A percentile compares a stretch with the other conserved stretches of the same genome.
Evolutionary conservation across 2,797 vertebrate species (phyloP).

Genomic region (Parambassis ranga): DNA sequence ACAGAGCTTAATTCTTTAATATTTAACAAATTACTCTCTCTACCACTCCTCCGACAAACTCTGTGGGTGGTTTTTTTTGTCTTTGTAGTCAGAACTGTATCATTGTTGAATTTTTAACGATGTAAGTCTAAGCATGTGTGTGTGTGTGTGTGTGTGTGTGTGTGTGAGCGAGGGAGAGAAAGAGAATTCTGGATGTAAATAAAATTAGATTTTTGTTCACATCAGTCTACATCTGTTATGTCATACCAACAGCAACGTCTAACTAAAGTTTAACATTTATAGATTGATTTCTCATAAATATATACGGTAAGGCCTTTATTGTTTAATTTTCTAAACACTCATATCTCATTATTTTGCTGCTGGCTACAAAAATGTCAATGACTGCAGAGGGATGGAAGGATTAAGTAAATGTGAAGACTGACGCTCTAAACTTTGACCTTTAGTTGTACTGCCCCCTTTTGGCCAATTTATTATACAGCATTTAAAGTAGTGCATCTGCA

Average conservation of each 20-base stretch:
- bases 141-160: too few relatives aligned
- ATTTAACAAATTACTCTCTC: too few relatives aligned
- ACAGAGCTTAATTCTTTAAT: too few relatives aligned
- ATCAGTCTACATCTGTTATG: not conserved
- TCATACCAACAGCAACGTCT: not conserved
- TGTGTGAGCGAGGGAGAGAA: too few relatives aligned
- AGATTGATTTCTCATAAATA: too few relatives aligned
- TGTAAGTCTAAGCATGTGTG: too few relatives aligned
- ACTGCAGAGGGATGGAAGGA: not conserved
- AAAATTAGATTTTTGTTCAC: not conserved
- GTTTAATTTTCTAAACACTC: not conserved
- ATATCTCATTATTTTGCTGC: not conserved
- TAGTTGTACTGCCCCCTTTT: slow-evolving; percentile 57
- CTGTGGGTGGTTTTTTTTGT: too few relatives aligned
- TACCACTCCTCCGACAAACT: too few relatives aligned
- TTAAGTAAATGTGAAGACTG: not conserved
- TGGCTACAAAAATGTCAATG: not conserved
- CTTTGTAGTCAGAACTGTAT: too few relatives aligned
- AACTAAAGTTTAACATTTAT: too few relatives aligned
- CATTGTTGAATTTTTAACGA: too few relatives aligned
- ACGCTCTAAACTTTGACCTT: slow-evolving; percentile 52
- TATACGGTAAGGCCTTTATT: too few relatives aligned
- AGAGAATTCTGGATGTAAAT: not conserved
- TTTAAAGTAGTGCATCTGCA: not conserved
- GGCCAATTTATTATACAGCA: slow-evolving; percentile 43